phyloP scores from a whole-genome alignment of 2,113 vertebrate genomes.

The Barnardius zonarius region DNA sequence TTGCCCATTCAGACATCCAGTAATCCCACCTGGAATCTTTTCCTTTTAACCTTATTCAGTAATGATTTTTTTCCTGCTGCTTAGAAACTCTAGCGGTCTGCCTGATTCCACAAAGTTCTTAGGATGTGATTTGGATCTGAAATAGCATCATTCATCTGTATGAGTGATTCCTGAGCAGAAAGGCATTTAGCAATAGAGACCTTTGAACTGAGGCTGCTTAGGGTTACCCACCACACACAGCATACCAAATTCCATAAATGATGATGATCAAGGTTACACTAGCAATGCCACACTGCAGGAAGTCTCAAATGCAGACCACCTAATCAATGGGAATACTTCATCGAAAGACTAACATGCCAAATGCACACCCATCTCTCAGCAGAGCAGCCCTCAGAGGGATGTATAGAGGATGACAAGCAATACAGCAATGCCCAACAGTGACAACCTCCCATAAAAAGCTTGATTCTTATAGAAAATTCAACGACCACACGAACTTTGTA shows the following conservation, averaged over 20 bases:
- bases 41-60: background rate
- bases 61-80: background rate
- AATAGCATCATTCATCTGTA: background rate
- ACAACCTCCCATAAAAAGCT: background rate
- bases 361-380: background rate
- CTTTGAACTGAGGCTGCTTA: background rate
- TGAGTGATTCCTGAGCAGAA: background rate
- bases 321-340: background rate
- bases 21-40: background rate
- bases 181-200: background rate
- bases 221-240: background rate
- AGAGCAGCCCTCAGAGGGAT: background rate
- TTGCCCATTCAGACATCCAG: background rate
- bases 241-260: background rate
- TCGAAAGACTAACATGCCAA: background rate
- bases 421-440: background rate
- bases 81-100: background rate
- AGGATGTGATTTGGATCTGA: background rate
- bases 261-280: background rate
- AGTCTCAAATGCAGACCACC: background rate
- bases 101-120: background rate
- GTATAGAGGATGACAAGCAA: background rate
- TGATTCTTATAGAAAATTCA: background rate
- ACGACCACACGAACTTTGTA: fast-evolving
- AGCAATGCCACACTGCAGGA: background rate